Evolutionary conservation across 2,113 vertebrate genomes (phyloP), one percentile per base, ranked within the genome.

Genomic region (Crotophaga sulcirostris): DNA sequence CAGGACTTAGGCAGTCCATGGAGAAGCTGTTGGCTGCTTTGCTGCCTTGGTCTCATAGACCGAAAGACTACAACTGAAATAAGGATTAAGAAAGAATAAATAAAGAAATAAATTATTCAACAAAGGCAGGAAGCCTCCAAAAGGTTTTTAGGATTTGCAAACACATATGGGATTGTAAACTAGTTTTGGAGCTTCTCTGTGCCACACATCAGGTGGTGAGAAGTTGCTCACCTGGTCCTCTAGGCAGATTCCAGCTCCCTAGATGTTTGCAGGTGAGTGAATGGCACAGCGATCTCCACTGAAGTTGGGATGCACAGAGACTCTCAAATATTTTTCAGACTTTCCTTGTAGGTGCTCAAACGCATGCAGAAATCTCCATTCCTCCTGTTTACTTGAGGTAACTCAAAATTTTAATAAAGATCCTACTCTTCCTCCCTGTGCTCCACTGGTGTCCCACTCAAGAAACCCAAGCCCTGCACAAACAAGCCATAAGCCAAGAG

Each of bases 221-320:
- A 47, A 33, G 66, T 11, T 45, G 64, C 40, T 62, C 38, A 23
- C 58, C 40, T 58, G 16, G 5, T 34, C 10, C 44, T 68, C 40
- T 44, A n/a, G 34, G 90, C 21, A 60, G 44, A 19, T 47, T 33
- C 36, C 69, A 63, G 66, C 42, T 89, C 23, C 38, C 38, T 20
- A 2, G 36, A 9, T 3, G n/a, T 34, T 0, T 56, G 56, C 1
- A 9, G 23, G 33, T 40, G 17, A 62, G 24, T 0, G 0, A 40
- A 59, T n/a, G 21, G 24, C 9, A 3, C 0, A 1, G 31, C 38
- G 10, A 11, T 11, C 13, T 54, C 58, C 0, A 1, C 9, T 3
- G 13, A 10, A 20, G 26, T 21, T 0, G 0, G 23, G 69, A 20
- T 31, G 14, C 31, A 16, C 14, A 5, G 3, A 2, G 31, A 40